These are phyloP conservation scores for Ptiloglossa arizonensis DNA, from an alignment of 1,140 invertebrate species.

Conservation along the genomic window DNA sequence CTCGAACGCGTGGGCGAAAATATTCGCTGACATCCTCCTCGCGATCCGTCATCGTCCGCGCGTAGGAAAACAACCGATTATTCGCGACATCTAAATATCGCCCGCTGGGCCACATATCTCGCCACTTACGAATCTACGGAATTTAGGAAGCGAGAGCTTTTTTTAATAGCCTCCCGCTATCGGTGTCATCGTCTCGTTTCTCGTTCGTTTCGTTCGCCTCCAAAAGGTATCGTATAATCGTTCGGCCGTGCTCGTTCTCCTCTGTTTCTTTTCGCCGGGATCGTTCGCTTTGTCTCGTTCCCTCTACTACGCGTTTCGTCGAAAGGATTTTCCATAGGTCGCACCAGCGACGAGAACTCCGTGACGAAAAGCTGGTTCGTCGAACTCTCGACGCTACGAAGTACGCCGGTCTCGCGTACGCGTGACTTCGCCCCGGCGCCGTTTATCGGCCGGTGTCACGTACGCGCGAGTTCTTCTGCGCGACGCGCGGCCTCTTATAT, in stretches of 20 bases:
- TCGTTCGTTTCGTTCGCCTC: constrained; percentile 30
- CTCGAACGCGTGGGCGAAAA: constrained; percentile 32
- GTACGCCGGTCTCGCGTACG: no score
- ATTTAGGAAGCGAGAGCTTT: constrained; percentile 66
- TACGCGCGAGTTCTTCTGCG: no score
- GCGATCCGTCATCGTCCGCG: constrained; percentile 59
- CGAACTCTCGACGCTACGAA: no score
- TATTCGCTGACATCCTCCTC: constrained; percentile 27
- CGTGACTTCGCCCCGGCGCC: no score
- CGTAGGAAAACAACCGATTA: constrained; percentile 53
- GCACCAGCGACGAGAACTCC: no score
- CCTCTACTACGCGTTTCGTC: no score
- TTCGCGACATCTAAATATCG: constrained; percentile 56
- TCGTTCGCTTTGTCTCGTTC: no score
- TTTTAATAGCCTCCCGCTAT: constrained; percentile 60
- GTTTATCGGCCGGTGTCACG: no score
- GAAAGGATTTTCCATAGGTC: no score
- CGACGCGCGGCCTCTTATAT: background rate
- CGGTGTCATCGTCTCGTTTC: constrained; percentile 49
- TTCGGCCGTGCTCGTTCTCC: no score
- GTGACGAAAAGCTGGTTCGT: no score
- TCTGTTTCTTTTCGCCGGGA: no score
- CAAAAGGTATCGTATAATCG: constrained; percentile 3
- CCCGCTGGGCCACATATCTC: constrained; percentile 60
- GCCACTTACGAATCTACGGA: constrained; percentile 64